Base-by-base conservation (phyloP, 2,888 invertebrate species). In the Parnassius glacialis region DNA sequence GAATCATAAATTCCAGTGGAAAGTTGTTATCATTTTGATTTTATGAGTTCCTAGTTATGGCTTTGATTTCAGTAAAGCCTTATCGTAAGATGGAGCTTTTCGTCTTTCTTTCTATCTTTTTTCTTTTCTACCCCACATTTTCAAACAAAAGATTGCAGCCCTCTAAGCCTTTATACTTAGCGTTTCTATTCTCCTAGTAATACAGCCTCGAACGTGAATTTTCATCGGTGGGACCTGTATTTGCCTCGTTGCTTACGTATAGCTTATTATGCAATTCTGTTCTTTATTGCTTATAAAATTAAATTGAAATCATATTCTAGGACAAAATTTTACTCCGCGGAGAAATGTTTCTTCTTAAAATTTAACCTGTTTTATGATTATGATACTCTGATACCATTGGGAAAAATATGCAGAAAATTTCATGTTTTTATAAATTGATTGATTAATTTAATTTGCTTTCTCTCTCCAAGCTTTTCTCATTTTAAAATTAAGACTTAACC, bases 331-430 rank as follows among this genome's bases (percentile, higher is more conserved):
- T 11, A 11, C 12, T 45, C n/a, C 45, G 2, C 5, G 11, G 45
- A n/a, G n/a, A 9, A 50, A 34, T 48, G 13, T 56, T 47, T 41
- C 13, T 10, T 11, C 42, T 5, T 16, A 13, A 51, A 9, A 2
- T 3, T 20, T 43, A n/a, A 25, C 7, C 65, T 62, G 61, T 68
- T 69, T 66, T 63, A 68, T 62, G 52, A 48, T 68, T 74, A 68
- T 87, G 82, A 12, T 64, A 16, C 64, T 85, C 85, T 83, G 65
- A 85, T 87, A 66, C 34, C 45, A 25, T 58, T 64, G 71, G 68
- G 13, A 80, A 72, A 87, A 90, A 88, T 89, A 87, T 87, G 88
- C 86, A 89, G 87, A 89, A 88, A 86, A 85, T 84, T 81, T 79
- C 79, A 78, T 79, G 83, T 83, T 87, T 88, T 87, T 85, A 76